Evolutionary conservation across 2,888 invertebrate genomes (phyloP).

Genomic region (Pseudeuparius sepicola): DNA sequence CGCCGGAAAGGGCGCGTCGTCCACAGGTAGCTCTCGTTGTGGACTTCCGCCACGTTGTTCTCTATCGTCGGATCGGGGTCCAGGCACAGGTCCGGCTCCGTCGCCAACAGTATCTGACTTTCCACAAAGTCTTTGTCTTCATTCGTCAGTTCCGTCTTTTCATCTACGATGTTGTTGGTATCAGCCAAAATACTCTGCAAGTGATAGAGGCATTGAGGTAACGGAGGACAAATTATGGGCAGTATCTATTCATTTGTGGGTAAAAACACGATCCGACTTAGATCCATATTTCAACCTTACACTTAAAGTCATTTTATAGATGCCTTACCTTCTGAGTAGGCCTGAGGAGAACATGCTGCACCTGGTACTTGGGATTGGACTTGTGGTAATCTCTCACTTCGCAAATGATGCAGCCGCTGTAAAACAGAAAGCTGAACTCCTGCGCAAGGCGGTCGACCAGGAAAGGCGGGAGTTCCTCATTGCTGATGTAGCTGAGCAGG

Average conservation of each 20-base stretch:
- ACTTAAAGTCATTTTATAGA: too few relatives aligned
- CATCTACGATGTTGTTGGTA: slow-evolving; percentile 34
- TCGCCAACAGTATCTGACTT: slow-evolving; percentile 75
- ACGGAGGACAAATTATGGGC: too few relatives aligned
- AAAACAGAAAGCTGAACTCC: slow-evolving; percentile 77
- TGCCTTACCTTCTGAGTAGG: slow-evolving; percentile 81
- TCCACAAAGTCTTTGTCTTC: slow-evolving; percentile 73
- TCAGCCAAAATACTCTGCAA: slow-evolving; percentile 34
- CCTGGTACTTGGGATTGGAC: slow-evolving; percentile 71
- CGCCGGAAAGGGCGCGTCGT: slow-evolving; percentile 65
- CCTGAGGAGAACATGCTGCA: slow-evolving; percentile 77
- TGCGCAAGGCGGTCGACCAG: slow-evolving; percentile 77
- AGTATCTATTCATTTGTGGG: too few relatives aligned
- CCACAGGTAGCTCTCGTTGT: slow-evolving; percentile 62
- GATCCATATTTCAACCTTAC: too few relatives aligned
- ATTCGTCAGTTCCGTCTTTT: slow-evolving; percentile 50
- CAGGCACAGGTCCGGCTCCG: slow-evolving; percentile 78
- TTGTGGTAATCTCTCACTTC: slow-evolving; percentile 84
- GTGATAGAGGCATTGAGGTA: too few relatives aligned
- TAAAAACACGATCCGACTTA: too few relatives aligned
- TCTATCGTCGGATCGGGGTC: slow-evolving; percentile 81
- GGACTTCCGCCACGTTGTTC: slow-evolving; percentile 61
- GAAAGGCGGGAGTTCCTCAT: slow-evolving; percentile 82
- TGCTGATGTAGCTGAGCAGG: slow-evolving; percentile 77
- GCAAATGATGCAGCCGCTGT: slow-evolving; percentile 85